Conservation (phyloP, 2,888 invertebrate genomes). For the Aphidoletes aphidimyza region DNA sequence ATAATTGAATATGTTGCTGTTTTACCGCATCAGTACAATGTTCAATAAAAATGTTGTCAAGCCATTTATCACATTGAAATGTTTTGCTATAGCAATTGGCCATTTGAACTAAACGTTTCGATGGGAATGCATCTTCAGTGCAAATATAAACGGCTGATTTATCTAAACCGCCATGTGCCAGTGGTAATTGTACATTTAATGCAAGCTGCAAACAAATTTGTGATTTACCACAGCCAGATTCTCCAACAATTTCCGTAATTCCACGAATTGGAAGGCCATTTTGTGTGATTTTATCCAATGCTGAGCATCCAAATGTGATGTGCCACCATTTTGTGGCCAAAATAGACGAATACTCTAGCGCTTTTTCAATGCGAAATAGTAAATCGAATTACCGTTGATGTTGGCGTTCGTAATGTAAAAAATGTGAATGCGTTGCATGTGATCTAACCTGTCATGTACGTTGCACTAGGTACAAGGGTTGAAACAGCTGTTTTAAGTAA, state of each 20-base stretch:
- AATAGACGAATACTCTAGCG: not conserved
- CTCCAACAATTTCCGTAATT: slow-evolving; percentile 79
- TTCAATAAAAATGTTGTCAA: slow-evolving; percentile 75
- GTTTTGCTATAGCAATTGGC: slow-evolving; percentile 62
- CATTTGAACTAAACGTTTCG: slow-evolving; percentile 73
- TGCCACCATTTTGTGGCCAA: slow-evolving; percentile 61
- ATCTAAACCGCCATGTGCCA: slow-evolving; percentile 68
- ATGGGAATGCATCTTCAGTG: slow-evolving; percentile 80
- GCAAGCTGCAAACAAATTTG: slow-evolving; percentile 79
- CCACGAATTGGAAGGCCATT: slow-evolving; percentile 76
- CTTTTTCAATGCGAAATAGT: not conserved
- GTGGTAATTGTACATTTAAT: slow-evolving; percentile 72
- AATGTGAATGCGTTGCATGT: not conserved
- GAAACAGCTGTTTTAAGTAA: not conserved
- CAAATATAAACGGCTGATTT: slow-evolving; percentile 76
- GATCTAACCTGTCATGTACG: slow-evolving; percentile 31
- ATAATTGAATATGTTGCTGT: not conserved
- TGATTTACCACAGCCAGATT: slow-evolving; percentile 79
- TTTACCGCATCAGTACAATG: slow-evolving; percentile 70
- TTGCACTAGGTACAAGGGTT: not conserved
- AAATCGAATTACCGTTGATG: not conserved
- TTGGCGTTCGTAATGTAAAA: not conserved
- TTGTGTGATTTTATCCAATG: slow-evolving; percentile 70
- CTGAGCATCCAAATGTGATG: slow-evolving; percentile 68
- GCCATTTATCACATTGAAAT: slow-evolving; percentile 63